phyloP scores from a whole-genome alignment of 1,140 invertebrate species.

The Temnothorax curvispinosus region DNA sequence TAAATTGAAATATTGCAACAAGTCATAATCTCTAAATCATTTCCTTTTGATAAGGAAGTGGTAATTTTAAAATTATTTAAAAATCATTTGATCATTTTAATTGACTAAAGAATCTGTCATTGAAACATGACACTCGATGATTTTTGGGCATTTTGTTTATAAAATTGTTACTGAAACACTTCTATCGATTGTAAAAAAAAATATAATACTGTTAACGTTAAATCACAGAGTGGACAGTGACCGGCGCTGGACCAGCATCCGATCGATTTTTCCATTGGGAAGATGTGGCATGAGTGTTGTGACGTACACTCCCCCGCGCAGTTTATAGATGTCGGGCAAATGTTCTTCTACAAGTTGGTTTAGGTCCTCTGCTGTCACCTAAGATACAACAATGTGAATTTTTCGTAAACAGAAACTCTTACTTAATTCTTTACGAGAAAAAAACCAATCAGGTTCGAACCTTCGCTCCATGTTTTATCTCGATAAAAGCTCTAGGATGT shows the following conservation, averaged over 20 bases:
- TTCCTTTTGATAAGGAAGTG: no score
- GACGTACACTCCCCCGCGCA: not conserved
- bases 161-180: not conserved
- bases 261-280: slow-evolving; percentile 32
- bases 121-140: not conserved
- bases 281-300: not conserved
- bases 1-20: no score
- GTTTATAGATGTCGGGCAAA: not conserved
- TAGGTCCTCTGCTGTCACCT: not conserved
- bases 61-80: not conserved
- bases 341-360: not conserved
- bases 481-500: not conserved
- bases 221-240: no score
- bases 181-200: not conserved
- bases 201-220: no score
- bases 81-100: not conserved
- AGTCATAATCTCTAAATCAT: no score
- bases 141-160: not conserved
- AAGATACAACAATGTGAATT: not conserved
- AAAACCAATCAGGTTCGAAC: not conserved
- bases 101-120: not conserved
- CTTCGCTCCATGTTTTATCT: not conserved
- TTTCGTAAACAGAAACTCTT: not conserved
- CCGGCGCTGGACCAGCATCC: no score
- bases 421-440: not conserved